These are phyloP conservation scores for Karalla daura DNA, from an alignment of 2,797 vertebrate genomes.

Conservation along the genomic window DNA sequence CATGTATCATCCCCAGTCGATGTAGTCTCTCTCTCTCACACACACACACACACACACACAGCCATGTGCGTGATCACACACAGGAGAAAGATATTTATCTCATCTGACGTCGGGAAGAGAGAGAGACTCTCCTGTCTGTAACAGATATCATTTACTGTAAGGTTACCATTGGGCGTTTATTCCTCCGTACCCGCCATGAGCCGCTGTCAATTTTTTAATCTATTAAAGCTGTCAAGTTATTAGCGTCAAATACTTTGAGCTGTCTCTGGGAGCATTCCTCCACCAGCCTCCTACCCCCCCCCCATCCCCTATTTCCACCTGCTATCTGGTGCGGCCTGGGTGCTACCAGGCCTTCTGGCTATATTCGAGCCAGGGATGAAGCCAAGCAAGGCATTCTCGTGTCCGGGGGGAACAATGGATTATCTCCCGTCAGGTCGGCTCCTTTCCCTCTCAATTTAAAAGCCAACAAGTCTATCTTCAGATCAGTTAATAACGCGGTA, in stretches of 20 bases:
- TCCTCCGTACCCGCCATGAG: neutral
- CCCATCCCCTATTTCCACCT: conserved; percentile 29
- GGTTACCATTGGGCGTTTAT: conserved; percentile 23
- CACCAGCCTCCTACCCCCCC: too few species aligned
- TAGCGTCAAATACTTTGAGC: conserved; percentile 23
- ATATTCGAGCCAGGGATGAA: conserved; percentile 26
- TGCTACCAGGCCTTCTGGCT: conserved; percentile 40
- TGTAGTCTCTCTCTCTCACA: neutral
- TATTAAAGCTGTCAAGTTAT: conserved; percentile 34
- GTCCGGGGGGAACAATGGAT: conserved; percentile 59
- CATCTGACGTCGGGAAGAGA: conserved; percentile 23
- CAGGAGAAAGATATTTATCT: conserved; percentile 33
- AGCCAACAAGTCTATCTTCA: conserved; percentile 73
- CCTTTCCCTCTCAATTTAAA: conserved; percentile 66
- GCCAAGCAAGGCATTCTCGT: conserved; percentile 37
- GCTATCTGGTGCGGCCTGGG: conserved; percentile 20
- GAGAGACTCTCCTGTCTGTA: conserved; percentile 7
- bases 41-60: neutral
- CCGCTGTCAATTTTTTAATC: conserved; percentile 33
- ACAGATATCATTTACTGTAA: conserved; percentile 41
- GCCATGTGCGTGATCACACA: conserved; percentile 3
- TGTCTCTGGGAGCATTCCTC: conserved; percentile 13
- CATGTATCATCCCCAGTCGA: conserved; percentile 27
- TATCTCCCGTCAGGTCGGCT: conserved; percentile 62
- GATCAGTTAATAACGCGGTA: conserved; percentile 76